These are phyloP conservation scores for Sialia sialis DNA, from an alignment of 2,113 vertebrate species.

Conservation along the genomic window DNA sequence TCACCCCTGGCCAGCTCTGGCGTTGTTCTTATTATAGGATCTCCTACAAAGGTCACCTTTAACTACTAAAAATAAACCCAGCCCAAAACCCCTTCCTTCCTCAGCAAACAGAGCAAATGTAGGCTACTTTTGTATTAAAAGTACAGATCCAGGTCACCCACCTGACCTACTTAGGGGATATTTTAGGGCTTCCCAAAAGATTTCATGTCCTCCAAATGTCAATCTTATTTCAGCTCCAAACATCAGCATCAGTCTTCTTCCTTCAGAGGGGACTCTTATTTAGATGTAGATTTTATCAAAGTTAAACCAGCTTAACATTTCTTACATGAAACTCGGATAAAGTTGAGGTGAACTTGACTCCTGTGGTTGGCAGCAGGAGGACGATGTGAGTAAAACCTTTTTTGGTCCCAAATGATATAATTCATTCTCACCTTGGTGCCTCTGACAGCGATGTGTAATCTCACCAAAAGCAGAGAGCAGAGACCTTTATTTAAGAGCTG, in stretches of 20 bases:
- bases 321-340: not conserved
- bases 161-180: conserved; percentile 57
- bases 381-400: not conserved
- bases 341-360: not conserved
- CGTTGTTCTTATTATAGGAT: not conserved
- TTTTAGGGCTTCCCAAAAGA: conserved; percentile 63
- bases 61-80: conserved; percentile 42
- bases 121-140: conserved; percentile 31
- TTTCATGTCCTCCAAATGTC: conserved; percentile 48
- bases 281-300: conserved; percentile 22
- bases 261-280: conserved; percentile 2
- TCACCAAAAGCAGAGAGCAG: not conserved
- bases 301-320: not conserved
- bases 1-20: not conserved
- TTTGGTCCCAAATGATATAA: not conserved
- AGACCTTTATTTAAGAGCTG: not conserved
- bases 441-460: not conserved
- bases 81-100: not conserved
- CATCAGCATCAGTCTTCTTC: not conserved
- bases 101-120: conserved; percentile 37
- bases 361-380: not conserved
- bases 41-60: conserved; percentile 34
- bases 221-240: not conserved
- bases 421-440: not conserved
- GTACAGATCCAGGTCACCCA: conserved; percentile 38